phyloP scores from a whole-genome alignment of 2,797 vertebrate species.

The Anisognathus igniventris region DNA sequence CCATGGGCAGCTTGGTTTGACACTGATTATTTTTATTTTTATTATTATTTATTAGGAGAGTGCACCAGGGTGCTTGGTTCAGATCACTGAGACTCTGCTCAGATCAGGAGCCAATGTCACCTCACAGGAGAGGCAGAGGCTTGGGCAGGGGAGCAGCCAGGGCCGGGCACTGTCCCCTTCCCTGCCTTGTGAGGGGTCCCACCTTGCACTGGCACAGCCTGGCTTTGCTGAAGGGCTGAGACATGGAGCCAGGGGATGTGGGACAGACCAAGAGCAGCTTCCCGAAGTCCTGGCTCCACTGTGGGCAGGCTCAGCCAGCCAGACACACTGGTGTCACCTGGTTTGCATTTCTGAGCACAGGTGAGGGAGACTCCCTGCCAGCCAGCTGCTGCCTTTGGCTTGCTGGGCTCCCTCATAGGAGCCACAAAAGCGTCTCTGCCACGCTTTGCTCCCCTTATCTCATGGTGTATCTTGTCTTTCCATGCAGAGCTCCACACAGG shows the following conservation, averaged over 20 bases:
- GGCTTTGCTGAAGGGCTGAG: background rate
- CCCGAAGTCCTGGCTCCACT: background rate
- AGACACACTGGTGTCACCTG: background rate
- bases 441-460: background rate
- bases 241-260: accelerated
- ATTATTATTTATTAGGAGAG: background rate
- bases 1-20: accelerated
- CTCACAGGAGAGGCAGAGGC: background rate
- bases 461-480: background rate
- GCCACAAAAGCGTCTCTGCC: background rate
- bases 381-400: background rate
- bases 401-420: accelerated
- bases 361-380: background rate
- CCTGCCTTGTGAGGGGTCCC: background rate
- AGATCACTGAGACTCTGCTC: background rate
- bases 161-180: background rate
- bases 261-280: background rate
- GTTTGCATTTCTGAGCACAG: background rate
- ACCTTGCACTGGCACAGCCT: background rate
- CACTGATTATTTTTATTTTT: background rate
- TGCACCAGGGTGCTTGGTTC: background rate
- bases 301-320: background rate
- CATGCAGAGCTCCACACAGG: conserved; percentile 91
- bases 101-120: background rate
- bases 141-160: background rate